These are phyloP conservation scores for Nannoperca australis DNA, from an alignment of 2,797 vertebrate genomes.

Conservation along the genomic window DNA sequence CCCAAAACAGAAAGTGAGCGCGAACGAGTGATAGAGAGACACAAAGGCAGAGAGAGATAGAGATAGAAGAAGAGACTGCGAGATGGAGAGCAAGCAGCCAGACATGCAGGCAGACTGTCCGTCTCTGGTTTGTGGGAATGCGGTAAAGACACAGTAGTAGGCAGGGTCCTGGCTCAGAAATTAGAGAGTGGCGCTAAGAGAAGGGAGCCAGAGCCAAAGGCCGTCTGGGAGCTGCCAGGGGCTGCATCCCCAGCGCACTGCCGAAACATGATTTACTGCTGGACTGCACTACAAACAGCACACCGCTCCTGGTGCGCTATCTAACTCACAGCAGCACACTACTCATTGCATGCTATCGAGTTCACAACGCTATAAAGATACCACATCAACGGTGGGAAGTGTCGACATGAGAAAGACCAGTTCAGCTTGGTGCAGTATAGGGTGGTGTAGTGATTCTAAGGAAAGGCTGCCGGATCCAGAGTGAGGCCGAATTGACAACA, in stretches of 20 bases:
- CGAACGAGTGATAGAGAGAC: conserved; percentile 49
- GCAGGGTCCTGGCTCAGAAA: conserved; percentile 82
- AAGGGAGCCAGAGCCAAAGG: conserved; percentile 79
- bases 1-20: conserved; percentile 55
- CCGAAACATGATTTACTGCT: conserved; percentile 76
- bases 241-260: conserved; percentile 77
- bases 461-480: conserved; percentile 14
- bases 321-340: conserved; percentile 50
- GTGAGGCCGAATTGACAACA: not conserved
- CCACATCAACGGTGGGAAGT: conserved; percentile 68
- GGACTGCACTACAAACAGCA: conserved; percentile 66
- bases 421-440: not conserved
- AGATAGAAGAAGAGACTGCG: conserved; percentile 42
- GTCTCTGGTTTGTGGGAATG: conserved; percentile 84
- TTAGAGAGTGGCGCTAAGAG: conserved; percentile 84
- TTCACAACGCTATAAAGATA: conserved; percentile 62
- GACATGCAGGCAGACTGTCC: conserved; percentile 83
- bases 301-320: conserved; percentile 56
- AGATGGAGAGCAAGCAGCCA: conserved; percentile 71
- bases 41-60: conserved; percentile 52
- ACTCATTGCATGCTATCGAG: conserved; percentile 57
- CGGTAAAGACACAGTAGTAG: conserved; percentile 82
- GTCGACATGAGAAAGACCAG: conserved; percentile 69
- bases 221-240: conserved; percentile 80
- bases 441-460: conserved; percentile 33